Base-by-base conservation (phyloP, 2,113 vertebrate species). In the Saguinus imperator region DNA sequence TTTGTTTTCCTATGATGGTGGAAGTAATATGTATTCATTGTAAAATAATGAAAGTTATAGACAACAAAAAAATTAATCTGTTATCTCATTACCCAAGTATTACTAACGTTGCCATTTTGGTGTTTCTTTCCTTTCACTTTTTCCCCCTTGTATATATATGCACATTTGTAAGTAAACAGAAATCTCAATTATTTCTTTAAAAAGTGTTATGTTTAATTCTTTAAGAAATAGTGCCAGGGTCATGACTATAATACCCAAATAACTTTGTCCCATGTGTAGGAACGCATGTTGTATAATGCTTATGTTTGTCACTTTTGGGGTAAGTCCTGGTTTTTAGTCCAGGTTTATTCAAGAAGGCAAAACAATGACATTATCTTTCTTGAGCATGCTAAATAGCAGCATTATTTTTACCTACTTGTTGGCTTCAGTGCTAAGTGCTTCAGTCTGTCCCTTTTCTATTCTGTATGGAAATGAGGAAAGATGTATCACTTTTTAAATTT, bases 1-100 rank as follows among this genome's bases (percentile, higher is more conserved):
- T 3, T 92, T 84, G n/a, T 96, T 89, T 96, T 97, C 48, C 35
- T 91, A 40, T 96, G 70, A 64, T 73, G 87, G 79, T 70, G 45
- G 77, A 88, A 89, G 21, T 82, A 55, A 37, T 48, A n/a, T 35
- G 21, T 20, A 25, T 61, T 87, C 35, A 37, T 52, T 64, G 4
- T 72, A 37, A 89, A 96, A 77, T 77, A 93, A 55, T 87, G 17
- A 75, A 58, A 80, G 6, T 64, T 82, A 37, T 17, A 3, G 25
- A 21, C 79, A 70, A 93, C 82, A 68, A 80, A 70, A 84, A 57
- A 52, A 95, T 48, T 66, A 45, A 79, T 27, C 48, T 66, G 14
- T 73, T 37, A 50, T 79, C 35, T 75, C 6, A 21, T 84, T 92
- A 58, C 1, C 37, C 50, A 61, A 45, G 32, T 57, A 57, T 52